Evolutionary conservation across 2,888 invertebrate species (phyloP).

Genomic region (Sesamia inferens): DNA sequence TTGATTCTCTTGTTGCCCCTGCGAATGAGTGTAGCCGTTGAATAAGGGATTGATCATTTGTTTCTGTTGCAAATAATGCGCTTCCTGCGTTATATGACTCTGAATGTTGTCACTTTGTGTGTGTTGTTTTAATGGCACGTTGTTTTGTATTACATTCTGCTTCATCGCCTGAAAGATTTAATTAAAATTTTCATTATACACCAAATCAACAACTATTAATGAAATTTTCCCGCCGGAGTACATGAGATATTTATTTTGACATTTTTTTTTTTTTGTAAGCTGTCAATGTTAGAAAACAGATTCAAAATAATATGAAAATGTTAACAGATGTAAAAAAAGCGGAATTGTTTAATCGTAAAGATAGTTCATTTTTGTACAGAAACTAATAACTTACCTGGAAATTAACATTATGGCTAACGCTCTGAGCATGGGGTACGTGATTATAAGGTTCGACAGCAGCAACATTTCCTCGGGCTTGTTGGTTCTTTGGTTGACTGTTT

Average conservation of each 20-base stretch:
- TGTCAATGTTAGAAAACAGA: conserved; percentile 3
- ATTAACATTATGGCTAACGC: conserved; percentile 85
- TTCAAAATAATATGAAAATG: not conserved
- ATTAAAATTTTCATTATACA: conserved; percentile 3
- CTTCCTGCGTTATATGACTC: conserved; percentile 86
- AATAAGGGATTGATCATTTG: conserved; percentile 87
- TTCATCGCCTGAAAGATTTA: conserved; percentile 81
- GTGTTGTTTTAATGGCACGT: conserved; percentile 88
- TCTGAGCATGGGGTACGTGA: conserved; percentile 93
- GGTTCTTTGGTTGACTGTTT: conserved; percentile 87
- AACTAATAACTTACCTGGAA: conserved; percentile 77
- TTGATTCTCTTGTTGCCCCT: conserved; percentile 81
- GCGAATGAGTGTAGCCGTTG: conserved; percentile 83
- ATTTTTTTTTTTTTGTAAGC: not conserved
- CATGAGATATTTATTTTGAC: conserved; percentile 1
- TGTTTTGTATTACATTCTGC: conserved; percentile 87
- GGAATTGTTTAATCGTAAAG: not conserved
- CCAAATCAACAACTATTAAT: not conserved
- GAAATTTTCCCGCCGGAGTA: conserved; percentile 34
- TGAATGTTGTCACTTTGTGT: conserved; percentile 88
- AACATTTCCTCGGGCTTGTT: conserved; percentile 93
- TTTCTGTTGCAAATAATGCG: conserved; percentile 89
- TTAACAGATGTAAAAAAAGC: not conserved
- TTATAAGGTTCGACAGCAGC: conserved; percentile 97
- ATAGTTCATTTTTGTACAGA: not conserved